Evolutionary conservation across 2,113 vertebrate species (phyloP), one percentile per base, ranked within the genome.

Genomic region (Semicossyphus pulcher): DNA sequence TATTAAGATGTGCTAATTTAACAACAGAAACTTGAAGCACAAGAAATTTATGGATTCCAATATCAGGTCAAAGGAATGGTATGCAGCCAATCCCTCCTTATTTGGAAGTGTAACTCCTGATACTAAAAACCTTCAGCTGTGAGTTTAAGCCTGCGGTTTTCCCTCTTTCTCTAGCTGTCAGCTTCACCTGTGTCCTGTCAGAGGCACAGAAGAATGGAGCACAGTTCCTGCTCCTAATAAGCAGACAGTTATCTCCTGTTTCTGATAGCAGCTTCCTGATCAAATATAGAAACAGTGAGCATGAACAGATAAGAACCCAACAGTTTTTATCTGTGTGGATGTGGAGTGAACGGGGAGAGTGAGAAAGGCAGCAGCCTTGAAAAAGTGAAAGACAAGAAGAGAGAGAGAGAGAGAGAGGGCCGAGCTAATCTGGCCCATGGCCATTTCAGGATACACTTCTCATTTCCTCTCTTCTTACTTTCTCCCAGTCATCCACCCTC

Each of bases 381-480:
- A 58, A 64, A 37, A 53, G 16, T 42, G 49, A 72, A 41, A 65
- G 36, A 60, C 18, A 61, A 28, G 16, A 4, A 25, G 25, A 26
- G 48, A 53, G 61, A 54, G 54, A 29, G 39, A 23, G 5, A 47
- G 42, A 64, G 16, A 44, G 18, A 36, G 31, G 54, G 47, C 25
- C 39, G 67, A 74, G 67, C 58, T 82, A 45, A 81, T 83, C 66
- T 86, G 59, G 65, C 81, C 64, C 25, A 7, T 11, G 64, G 74
- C 77, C 75, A 76, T 78, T 71, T 79, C 25, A 80, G 82, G 77
- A 84, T 81, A 73, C 49, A 62, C 28, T 76, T 87, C 75, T 89
- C 53, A 86, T 90, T 88, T 86, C 82, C 80, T 87, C 51, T 76
- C 54, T 32, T 25, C 73, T 72, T 77, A 74, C 54, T 65, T 69